phyloP scores from a whole-genome alignment of 2,113 vertebrate species.

The Elachura formosa region DNA sequence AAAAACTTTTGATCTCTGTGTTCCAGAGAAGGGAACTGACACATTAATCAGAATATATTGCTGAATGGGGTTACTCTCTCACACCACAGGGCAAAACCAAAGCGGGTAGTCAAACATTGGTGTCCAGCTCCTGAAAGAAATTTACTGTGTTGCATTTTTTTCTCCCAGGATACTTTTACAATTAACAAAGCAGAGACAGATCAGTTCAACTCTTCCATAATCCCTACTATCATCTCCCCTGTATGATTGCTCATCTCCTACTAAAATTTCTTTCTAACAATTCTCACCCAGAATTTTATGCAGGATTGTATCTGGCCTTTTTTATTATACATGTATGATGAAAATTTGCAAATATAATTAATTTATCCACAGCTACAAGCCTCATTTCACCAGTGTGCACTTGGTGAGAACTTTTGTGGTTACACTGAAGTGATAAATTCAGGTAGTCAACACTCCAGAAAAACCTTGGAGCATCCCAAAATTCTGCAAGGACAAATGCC shows the following conservation, averaged over 20 bases:
- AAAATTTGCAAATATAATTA: background rate
- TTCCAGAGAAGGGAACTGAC: background rate
- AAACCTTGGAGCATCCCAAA: background rate
- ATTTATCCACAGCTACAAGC: background rate
- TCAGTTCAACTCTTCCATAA: background rate
- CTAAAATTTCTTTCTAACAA: background rate
- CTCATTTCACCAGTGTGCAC: background rate
- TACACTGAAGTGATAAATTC: background rate
- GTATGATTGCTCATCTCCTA: background rate
- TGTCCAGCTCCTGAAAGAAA: background rate
- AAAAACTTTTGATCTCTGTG: conserved; percentile 18
- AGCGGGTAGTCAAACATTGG: background rate
- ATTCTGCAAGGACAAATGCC: background rate
- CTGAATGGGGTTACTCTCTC: background rate
- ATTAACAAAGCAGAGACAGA: background rate
- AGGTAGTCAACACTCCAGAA: background rate
- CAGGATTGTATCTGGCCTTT: background rate
- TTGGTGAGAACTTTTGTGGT: background rate
- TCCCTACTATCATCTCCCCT: background rate
- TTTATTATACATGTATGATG: background rate
- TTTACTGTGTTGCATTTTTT: background rate
- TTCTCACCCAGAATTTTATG: background rate
- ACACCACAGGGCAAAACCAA: background rate
- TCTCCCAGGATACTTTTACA: background rate
- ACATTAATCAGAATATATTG: background rate